Conservation (phyloP, 92 coral and sea anemone genomes). For the Heliopora coerulea region DNA sequence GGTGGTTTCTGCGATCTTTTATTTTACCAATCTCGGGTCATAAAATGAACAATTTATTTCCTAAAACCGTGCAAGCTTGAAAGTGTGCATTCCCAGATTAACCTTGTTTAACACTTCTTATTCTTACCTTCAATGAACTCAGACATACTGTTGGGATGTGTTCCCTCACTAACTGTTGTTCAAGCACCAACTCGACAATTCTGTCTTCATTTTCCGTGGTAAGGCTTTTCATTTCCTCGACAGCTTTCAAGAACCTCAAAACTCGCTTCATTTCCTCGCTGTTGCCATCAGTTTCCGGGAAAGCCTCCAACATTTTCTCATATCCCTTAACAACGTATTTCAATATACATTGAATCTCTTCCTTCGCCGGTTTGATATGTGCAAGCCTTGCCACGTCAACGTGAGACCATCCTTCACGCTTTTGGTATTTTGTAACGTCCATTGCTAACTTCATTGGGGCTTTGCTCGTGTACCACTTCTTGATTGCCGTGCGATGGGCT, state of each 20-base stretch:
- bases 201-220: slow-evolving; percentile 60
- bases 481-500: slow-evolving; percentile 88
- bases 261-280: slow-evolving; percentile 62
- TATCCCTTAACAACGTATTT: slow-evolving; percentile 73
- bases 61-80: too few relatives aligned
- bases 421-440: slow-evolving; percentile 90
- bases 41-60: too few relatives aligned
- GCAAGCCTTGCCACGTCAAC: slow-evolving; percentile 78
- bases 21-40: too few relatives aligned
- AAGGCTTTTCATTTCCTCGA: slow-evolving; percentile 64
- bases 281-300: slow-evolving; percentile 33
- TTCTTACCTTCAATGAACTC: slow-evolving; percentile 64
- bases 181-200: slow-evolving; percentile 58
- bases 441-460: slow-evolving; percentile 65
- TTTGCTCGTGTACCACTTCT: slow-evolving; percentile 86
- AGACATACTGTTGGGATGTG: slow-evolving; percentile 88
- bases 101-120: too few relatives aligned
- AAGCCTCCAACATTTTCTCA: slow-evolving; percentile 64
- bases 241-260: slow-evolving; percentile 60
- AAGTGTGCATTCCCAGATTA: too few relatives aligned
- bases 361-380: slow-evolving; percentile 71
- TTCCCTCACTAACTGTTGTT: slow-evolving; percentile 74
- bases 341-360: slow-evolving; percentile 54
- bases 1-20: too few relatives aligned
- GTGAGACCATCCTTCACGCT: slow-evolving; percentile 94